Evolutionary conservation across 2,797 vertebrate genomes (phyloP), one percentile per base, ranked within the genome.

Genomic region (Pseudochromis fuscus): DNA sequence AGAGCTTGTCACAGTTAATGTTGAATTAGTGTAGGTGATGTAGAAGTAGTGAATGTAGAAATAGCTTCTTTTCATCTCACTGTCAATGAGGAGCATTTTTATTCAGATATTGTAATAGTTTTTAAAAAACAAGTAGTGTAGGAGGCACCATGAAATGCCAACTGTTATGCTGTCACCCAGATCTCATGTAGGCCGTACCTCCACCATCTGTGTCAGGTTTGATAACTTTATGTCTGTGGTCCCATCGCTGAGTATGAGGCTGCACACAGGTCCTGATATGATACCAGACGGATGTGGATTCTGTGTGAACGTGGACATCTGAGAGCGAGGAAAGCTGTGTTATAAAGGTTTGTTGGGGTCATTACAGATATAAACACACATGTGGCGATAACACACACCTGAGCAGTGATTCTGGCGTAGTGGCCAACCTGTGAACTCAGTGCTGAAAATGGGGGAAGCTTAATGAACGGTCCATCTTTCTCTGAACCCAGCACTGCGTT

Each of bases 181-280:
- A 59, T 38, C 2, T 48, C 52, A 12, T 15, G 18, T 5, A 51
- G 25, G 16, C 12, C 49, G 28, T 83, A 95, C 95, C 93, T 95
- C 88, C 37, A 95, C 82, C 62, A 37, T 72, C 35, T 92, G 63
- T 12, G 81, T 0, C 53, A 95, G 80, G 59, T 91, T 81, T 18
- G 0, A 0, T 28, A 95, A 8, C 7, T 33, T 53, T 40, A 95
- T 61, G 1, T 80, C 9, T 5, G 24, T 1, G 0, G 0, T 0
- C 1, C 62, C 51, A 25, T 63, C 0, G 12, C 3, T 83, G 1
- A 95, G 45, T 7, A 76, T 2, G 40, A 95, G 23, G 60, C 82
- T 92, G 79, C 82, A 91, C n/a, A 95, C 67, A 0, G 3, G n/a
- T 38, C 93, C 94, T n/a, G 86, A 65, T 75, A 95, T 89, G 68